Conservation (phyloP, 2,797 vertebrate genomes). For the Pipistrellus nathusii region DNA sequence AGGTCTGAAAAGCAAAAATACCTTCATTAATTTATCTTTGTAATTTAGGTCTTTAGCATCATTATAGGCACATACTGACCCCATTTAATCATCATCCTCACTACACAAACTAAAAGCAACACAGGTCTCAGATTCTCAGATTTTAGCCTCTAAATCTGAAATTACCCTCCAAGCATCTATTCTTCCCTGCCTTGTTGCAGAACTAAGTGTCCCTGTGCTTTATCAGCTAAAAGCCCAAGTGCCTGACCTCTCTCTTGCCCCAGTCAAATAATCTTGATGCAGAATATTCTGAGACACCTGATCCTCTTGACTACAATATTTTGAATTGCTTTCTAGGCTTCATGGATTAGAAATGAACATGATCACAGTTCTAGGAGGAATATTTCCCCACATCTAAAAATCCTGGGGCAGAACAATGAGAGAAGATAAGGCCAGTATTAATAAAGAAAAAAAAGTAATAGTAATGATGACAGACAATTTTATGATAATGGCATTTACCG, state of each 20-base stretch:
- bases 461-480: background rate
- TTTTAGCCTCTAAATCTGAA: conserved; percentile 19
- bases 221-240: background rate
- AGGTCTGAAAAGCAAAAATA: background rate
- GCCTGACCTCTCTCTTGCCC: background rate
- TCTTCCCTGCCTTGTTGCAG: background rate
- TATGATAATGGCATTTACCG: background rate
- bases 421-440: background rate
- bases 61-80: background rate
- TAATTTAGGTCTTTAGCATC: conserved; percentile 1
- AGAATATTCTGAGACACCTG: background rate
- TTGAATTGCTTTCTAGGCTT: background rate
- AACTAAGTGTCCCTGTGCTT: background rate
- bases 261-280: background rate
- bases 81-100: background rate
- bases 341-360: background rate
- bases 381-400: background rate
- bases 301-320: background rate
- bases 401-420: background rate
- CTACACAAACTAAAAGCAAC: background rate
- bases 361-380: background rate
- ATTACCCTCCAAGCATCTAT: background rate
- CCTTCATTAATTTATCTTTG: background rate
- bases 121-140: background rate
- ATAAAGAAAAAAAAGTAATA: background rate